Conservation (phyloP, 2,888 invertebrate species). For the Pheosia gnoma region DNA sequence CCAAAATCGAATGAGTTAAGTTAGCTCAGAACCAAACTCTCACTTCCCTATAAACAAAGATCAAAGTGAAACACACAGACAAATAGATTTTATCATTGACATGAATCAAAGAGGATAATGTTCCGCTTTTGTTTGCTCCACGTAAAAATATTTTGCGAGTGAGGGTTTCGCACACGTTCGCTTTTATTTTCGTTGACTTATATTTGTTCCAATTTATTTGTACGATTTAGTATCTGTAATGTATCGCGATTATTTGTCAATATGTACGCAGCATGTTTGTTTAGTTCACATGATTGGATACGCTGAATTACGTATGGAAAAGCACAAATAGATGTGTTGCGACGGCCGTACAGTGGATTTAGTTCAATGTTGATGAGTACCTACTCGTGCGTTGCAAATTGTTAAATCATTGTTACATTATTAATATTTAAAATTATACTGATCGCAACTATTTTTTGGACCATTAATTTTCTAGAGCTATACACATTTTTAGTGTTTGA, state of each 20-base stretch:
- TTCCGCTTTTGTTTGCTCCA: conserved; percentile 45
- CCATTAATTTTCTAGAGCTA: too few relatives aligned
- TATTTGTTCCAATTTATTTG: conserved; percentile 33
- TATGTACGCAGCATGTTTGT: conserved; percentile 31
- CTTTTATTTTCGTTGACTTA: conserved; percentile 34
- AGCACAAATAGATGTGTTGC: conserved; percentile 24
- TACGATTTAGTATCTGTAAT: conserved; percentile 23
- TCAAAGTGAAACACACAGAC: conserved; percentile 43
- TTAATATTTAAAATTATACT: too few relatives aligned
- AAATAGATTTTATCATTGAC: conserved; percentile 49
- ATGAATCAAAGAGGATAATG: conserved; percentile 49
- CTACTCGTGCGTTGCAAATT: not conserved
- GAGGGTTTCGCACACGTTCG: conserved; percentile 31
- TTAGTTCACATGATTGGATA: conserved; percentile 34
- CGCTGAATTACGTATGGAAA: conserved; percentile 23
- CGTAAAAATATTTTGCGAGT: conserved; percentile 40
- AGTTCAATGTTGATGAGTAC: not conserved
- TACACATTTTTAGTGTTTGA: too few relatives aligned
- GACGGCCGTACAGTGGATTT: not conserved
- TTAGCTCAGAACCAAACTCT: conserved; percentile 31
- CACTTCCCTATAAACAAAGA: conserved; percentile 36
- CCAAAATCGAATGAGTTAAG: conserved; percentile 24
- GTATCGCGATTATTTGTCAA: conserved; percentile 35
- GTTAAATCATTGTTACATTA: not conserved
- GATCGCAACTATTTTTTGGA: too few relatives aligned